Evolutionary conservation across 2,113 vertebrate species (phyloP), one percentile per base, ranked within the genome.

Genomic region (Platysteira castanea): DNA sequence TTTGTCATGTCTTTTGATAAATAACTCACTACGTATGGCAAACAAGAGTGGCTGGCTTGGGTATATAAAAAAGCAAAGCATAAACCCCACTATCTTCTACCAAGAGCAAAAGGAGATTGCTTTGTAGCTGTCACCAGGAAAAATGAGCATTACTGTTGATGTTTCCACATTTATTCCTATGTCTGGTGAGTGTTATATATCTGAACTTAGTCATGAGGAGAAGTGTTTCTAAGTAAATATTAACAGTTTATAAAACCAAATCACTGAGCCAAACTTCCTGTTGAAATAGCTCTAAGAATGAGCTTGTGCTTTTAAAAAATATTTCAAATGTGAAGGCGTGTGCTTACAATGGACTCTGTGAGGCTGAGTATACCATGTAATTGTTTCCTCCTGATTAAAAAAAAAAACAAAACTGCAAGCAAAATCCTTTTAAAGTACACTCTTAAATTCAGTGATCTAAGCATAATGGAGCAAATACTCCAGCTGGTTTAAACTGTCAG

Each of bases 401-500:
- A 52, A 33, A 9, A 71, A 39, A 57, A 31, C 79, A 65, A 68
- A 41, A 41, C 22, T 0, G 11, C 12, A 65, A 93, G 70, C 16
- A 70, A 95, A 87, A 83, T 33, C 59, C 39, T 77, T 80, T 60
- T 63, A 65, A 91, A 93, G 52, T 37, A 49, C 16, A 65, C 60
- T 81, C 30, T 76, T 92, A 54, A 64, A 89, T 84, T 85, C 64
- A 89, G 64, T 86, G 49, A 90, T 71, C 83, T 84, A 89, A 71
- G 11, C 53, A 75, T 82, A 96, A 93, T 30, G 28, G 82, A 86
- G 49, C 50, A 89, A 86, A 93, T 77, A 68, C 31, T 90, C 80
- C 76, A 90, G 47, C 14, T 78, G n/a, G 31, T 79, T 90, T 92
- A 78, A 93, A 92, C 89, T 84, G 71, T 84, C 92, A 93, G 57